A percentile compares a stretch with the other conserved stretches of the same genome.
Evolutionary conservation across 2,888 invertebrate species (phyloP).

Genomic region (Siphonodentalium dalli): DNA sequence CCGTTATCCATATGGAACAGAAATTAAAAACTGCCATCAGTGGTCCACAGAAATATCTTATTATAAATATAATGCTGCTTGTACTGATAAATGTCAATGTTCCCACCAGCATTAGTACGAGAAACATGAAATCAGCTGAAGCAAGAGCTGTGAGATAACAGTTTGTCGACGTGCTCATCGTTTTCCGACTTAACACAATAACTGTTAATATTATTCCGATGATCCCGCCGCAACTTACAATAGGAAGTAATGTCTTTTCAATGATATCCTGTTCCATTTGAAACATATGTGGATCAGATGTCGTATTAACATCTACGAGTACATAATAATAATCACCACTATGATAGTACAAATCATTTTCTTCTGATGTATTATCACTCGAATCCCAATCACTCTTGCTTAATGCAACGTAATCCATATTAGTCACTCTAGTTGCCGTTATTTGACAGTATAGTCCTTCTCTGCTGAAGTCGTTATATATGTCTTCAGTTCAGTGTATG

Average conservation of each 20-base stretch:
- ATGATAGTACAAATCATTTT: no score
- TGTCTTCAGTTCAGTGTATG: no score
- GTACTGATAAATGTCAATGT: conserved; percentile 33
- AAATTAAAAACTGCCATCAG: conserved; percentile 42
- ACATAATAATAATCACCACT: no score
- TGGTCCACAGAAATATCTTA: conserved; percentile 39
- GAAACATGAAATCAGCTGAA: conserved; percentile 55
- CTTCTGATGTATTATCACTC: no score
- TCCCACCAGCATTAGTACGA: conserved; percentile 39
- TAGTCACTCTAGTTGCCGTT: no score
- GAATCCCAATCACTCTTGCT: no score
- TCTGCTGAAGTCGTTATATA: no score
- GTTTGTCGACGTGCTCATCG: conserved; percentile 63
- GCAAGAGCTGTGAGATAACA: conserved; percentile 58
- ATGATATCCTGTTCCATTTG: conserved; percentile 11
- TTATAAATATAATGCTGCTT: conserved; percentile 36
- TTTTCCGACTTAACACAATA: conserved; percentile 57
- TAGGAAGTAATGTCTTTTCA: conserved; percentile 34
- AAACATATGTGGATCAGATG: no score
- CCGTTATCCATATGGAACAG: conserved; percentile 59
- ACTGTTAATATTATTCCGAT: conserved; percentile 58
- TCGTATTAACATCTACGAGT: no score
- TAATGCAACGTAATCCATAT: no score
- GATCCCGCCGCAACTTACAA: conserved; percentile 52
- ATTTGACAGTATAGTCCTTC: no score